Evolutionary conservation across 1,140 invertebrate genomes (phyloP).

Genomic region (Aphelenchoides besseyi): DNA sequence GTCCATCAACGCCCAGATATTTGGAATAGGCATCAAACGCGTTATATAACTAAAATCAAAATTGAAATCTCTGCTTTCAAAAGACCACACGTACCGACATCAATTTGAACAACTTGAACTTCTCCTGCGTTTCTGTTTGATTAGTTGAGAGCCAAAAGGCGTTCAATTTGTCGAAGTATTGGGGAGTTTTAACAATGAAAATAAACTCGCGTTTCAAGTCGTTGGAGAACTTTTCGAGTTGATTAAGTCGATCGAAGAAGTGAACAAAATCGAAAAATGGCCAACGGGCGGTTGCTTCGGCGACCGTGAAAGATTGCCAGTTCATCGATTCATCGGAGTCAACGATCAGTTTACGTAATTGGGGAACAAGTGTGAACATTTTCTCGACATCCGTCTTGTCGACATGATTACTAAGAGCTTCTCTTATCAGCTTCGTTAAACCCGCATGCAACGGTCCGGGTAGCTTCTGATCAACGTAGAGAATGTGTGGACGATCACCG

Average conservation of each 20-base stretch:
- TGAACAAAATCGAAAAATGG: neutral
- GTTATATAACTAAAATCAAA: slow-evolving; percentile 4
- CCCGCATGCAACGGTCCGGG: neutral
- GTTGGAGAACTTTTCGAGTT: neutral
- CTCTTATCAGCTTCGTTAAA: neutral
- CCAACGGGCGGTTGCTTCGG: slow-evolving; percentile 12
- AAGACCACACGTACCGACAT: neutral
- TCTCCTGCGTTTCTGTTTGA: neutral
- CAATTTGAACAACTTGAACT: neutral
- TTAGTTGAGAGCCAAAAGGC: neutral
- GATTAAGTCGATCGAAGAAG: neutral
- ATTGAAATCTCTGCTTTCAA: neutral
- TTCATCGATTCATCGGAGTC: slow-evolving; percentile 14
- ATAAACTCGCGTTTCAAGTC: slow-evolving; percentile 5
- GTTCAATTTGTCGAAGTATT: slow-evolving; percentile 19
- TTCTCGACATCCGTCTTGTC: neutral
- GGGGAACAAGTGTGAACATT: neutral
- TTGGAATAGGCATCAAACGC: neutral
- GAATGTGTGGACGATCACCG: neutral
- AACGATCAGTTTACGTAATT: neutral
- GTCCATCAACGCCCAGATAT: neutral
- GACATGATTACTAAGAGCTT: neutral
- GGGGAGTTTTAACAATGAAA: slow-evolving; percentile 21
- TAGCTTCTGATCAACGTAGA: slow-evolving; percentile 3
- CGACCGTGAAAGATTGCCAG: slow-evolving; percentile 14